A percentile compares a stretch with the other conserved stretches of the same genome.
Conservation (phyloP, 2,113 vertebrate species). For the Xenopus laevis region DNA sequence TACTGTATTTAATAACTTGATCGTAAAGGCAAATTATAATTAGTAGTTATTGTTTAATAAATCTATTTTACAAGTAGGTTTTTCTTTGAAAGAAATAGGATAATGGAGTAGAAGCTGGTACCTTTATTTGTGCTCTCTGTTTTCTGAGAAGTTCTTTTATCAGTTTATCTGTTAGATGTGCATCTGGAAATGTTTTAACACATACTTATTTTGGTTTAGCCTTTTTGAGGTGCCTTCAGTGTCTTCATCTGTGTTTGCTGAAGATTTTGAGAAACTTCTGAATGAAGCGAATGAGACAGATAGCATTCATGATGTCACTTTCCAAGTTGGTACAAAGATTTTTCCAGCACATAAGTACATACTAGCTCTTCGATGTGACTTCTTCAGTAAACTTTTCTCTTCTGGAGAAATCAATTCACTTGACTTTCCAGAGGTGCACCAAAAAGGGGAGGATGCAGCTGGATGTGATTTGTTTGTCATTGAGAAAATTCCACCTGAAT, state of each 20-base stretch:
- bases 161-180: too few relatives aligned
- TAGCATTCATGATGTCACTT: constrained; percentile 89
- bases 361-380: constrained; percentile 80
- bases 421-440: constrained; percentile 64
- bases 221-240: constrained; percentile 88
- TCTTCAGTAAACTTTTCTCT: constrained; percentile 80
- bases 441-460: constrained; percentile 77
- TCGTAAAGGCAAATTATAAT: too few relatives aligned
- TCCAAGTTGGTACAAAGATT: constrained; percentile 79
- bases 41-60: too few relatives aligned
- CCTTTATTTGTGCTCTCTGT: too few relatives aligned
- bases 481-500: constrained; percentile 82
- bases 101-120: too few relatives aligned
- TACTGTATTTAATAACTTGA: too few relatives aligned
- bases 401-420: constrained; percentile 53
- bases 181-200: too few relatives aligned
- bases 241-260: constrained; percentile 78
- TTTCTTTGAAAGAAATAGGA: too few relatives aligned
- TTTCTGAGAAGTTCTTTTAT: too few relatives aligned
- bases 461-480: constrained; percentile 85
- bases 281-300: constrained; percentile 86
- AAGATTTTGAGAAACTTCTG: constrained; percentile 81
- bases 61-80: too few relatives aligned
- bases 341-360: constrained; percentile 92
- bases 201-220: constrained; percentile 62